These are phyloP conservation scores for Toxonevra muliebris DNA, from an alignment of 2,888 invertebrate genomes.

Conservation along the genomic window DNA sequence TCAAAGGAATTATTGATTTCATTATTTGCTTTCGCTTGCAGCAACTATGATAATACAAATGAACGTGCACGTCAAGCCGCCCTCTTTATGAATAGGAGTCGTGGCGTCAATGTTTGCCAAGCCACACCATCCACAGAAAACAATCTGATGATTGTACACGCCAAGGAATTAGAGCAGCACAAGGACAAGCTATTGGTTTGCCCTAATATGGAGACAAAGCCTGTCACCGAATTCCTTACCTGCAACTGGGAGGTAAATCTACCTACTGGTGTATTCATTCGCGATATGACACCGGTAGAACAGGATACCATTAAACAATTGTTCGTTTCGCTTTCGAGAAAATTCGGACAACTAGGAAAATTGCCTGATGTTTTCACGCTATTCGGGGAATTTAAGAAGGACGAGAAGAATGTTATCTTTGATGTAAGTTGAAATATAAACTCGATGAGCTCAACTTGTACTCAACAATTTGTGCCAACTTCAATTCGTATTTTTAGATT, in stretches of 20 bases:
- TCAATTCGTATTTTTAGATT: not conserved
- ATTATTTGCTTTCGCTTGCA: conserved; percentile 36
- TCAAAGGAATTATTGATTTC: not conserved
- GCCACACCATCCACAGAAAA: conserved; percentile 48
- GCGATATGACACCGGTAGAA: conserved; percentile 53
- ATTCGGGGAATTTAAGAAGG: conserved; percentile 58
- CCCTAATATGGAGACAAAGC: conserved; percentile 55
- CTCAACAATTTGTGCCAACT: not conserved
- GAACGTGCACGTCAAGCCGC: conserved; percentile 58
- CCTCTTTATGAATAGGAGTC: conserved; percentile 56
- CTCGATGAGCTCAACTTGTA: not conserved
- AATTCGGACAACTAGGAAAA: conserved; percentile 57
- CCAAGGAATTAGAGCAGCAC: conserved; percentile 53
- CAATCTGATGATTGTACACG: conserved; percentile 55
- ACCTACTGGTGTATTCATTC: conserved; percentile 57
- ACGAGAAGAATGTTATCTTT: conserved; percentile 57
- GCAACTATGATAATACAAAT: conserved; percentile 54
- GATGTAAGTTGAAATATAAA: conserved; percentile 49
- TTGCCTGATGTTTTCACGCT: conserved; percentile 61
- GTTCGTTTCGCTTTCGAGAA: conserved; percentile 55
- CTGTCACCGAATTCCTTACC: conserved; percentile 54
- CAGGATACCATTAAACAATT: conserved; percentile 61
- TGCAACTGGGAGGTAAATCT: conserved; percentile 62
- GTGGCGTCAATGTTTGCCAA: conserved; percentile 54
- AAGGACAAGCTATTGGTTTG: conserved; percentile 60